Percentiles rank a stretch among this genome's conserved stretches.
phyloP scores from a whole-genome alignment of 2,888 invertebrate species.

The Epinotia bilunana region DNA sequence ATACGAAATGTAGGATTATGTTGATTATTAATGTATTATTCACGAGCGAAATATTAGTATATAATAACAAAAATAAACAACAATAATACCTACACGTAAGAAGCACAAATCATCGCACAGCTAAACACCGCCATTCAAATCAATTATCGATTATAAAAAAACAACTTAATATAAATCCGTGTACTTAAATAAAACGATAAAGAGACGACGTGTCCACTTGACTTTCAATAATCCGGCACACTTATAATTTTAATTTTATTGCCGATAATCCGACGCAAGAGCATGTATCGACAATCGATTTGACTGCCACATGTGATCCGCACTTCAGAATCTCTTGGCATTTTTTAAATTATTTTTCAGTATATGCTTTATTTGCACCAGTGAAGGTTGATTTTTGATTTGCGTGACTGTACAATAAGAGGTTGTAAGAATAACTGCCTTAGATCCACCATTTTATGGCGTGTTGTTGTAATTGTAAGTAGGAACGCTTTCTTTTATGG shows the following conservation, averaged over 20 bases:
- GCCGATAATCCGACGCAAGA: slow-evolving; percentile 15
- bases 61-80: too few species aligned
- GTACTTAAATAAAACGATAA: slow-evolving; percentile 25
- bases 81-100: too few species aligned
- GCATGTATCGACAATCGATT: slow-evolving; percentile 27
- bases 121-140: neutral
- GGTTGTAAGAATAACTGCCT: neutral
- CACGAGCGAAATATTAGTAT: too few species aligned
- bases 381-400: neutral
- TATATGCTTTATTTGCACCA: neutral
- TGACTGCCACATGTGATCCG: slow-evolving; percentile 16
- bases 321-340: neutral
- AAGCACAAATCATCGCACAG: neutral
- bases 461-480: slow-evolving; percentile 24
- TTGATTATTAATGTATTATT: too few species aligned
- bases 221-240: slow-evolving; percentile 32
- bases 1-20: neutral
- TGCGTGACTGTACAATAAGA: neutral
- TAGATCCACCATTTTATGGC: slow-evolving; percentile 10
- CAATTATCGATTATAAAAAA: slow-evolving; percentile 16
- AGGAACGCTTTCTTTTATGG: slow-evolving; percentile 23
- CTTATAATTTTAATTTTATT: slow-evolving; percentile 41
- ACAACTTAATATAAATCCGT: slow-evolving; percentile 10
- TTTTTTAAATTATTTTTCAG: neutral
- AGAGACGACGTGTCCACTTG: slow-evolving; percentile 22